Evolutionary conservation across 2,113 vertebrate genomes (phyloP).

Genomic region (Larimichthys crocea): DNA sequence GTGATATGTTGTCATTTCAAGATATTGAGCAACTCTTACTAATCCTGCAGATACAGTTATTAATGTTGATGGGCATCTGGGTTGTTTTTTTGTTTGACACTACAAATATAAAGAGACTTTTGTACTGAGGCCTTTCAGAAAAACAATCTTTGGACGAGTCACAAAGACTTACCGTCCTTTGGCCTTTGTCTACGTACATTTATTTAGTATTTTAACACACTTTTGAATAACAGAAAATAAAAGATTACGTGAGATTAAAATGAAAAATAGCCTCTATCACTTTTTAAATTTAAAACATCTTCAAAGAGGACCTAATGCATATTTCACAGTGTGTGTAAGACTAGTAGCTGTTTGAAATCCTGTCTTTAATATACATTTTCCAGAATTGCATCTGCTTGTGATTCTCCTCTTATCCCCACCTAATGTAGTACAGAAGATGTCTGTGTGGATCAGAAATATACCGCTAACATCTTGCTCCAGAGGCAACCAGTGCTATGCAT

Average conservation of each 20-base stretch:
- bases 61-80: background rate
- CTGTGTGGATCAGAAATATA: slow-evolving; percentile 41
- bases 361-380: background rate
- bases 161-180: background rate
- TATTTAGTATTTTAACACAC: background rate
- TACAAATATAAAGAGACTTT: background rate
- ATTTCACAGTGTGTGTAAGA: background rate
- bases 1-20: slow-evolving; percentile 47
- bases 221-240: background rate
- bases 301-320: background rate
- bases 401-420: background rate
- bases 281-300: background rate
- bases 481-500: slow-evolving; percentile 51
- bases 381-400: background rate
- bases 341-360: background rate
- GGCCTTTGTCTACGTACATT: too few relatives aligned
- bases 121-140: background rate
- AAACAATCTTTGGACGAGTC: background rate
- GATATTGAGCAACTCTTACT: slow-evolving; percentile 6
- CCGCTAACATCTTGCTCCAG: slow-evolving; percentile 26
- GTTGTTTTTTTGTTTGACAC: background rate
- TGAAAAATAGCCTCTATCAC: background rate
- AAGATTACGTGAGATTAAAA: background rate
- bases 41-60: background rate
- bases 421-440: background rate